Conservation (phyloP, 2,797 vertebrate genomes). For the Coluber constrictor region DNA sequence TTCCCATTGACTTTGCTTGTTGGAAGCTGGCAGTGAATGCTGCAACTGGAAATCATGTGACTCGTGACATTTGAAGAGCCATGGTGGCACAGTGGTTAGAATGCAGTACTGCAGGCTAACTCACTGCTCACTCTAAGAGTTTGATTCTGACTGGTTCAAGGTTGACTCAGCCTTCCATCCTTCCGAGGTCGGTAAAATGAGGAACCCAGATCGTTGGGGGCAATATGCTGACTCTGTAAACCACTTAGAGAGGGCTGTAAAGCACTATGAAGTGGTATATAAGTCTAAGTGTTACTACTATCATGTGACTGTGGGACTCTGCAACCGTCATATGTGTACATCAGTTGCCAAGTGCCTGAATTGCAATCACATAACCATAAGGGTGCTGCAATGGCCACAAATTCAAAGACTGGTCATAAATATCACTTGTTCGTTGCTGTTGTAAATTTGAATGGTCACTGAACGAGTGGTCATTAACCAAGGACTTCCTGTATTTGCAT, state of each 20-base stretch:
- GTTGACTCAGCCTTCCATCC: no score
- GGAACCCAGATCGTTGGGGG: no score
- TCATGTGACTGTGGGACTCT: not conserved
- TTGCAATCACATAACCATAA: not conserved
- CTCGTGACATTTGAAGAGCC: no score
- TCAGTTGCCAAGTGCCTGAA: not conserved
- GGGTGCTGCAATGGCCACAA: not conserved
- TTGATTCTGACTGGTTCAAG: no score
- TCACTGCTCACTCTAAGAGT: no score
- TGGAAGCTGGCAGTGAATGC: not conserved
- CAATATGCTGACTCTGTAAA: no score
- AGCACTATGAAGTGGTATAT: no score
- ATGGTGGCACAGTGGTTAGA: no score
- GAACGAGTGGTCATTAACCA: not conserved
- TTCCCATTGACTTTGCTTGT: not conserved
- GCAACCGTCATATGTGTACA: not conserved
- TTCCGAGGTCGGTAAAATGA: no score
- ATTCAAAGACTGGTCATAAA: not conserved
- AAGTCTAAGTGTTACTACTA: no score
- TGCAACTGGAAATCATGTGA: not conserved
- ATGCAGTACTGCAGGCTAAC: no score
- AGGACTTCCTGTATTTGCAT: not conserved
- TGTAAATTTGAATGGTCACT: not conserved
- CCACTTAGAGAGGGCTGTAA: no score
- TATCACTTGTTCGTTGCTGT: not conserved